Conservation (phyloP, 2,797 vertebrate species). For the Vipera latastei region DNA sequence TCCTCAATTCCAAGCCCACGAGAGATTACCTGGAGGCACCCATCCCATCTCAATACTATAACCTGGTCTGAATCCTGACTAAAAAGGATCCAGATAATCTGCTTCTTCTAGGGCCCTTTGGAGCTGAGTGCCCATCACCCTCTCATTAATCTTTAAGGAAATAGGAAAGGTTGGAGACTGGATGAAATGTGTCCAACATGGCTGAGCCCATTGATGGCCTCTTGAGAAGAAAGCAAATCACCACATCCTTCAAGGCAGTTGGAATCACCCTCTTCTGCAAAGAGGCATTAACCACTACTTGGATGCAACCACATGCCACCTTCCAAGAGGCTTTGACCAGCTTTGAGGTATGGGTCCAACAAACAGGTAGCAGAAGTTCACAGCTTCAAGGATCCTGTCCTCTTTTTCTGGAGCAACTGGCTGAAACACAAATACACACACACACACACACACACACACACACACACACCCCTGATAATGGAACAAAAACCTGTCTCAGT, state of each 20-base stretch:
- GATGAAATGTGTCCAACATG: not conserved
- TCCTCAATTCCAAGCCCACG: not conserved
- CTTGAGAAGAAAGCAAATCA: not conserved
- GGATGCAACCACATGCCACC: not conserved
- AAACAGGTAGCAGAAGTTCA: not conserved
- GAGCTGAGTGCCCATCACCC: not conserved
- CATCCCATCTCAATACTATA: not conserved
- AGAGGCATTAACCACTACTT: not conserved
- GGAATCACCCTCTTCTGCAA: not conserved
- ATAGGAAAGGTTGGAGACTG: not conserved
- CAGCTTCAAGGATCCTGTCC: not conserved
- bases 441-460: too few species aligned
- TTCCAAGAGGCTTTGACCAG: not conserved
- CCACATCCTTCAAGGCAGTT: not conserved
- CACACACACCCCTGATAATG: not conserved
- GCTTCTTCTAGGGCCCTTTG: not conserved
- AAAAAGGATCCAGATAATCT: not conserved
- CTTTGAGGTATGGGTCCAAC: not conserved
- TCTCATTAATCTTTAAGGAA: not conserved
- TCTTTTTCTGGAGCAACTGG: not conserved
- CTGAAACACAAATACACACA: not conserved
- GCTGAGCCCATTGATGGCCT: not conserved
- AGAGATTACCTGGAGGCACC: not conserved
- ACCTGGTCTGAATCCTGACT: not conserved
- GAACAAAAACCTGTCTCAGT: not conserved